Conservation (phyloP, 37 sponge, comb jelly and placozoan genomes). For the Chondrilla cf. caribensis region DNA sequence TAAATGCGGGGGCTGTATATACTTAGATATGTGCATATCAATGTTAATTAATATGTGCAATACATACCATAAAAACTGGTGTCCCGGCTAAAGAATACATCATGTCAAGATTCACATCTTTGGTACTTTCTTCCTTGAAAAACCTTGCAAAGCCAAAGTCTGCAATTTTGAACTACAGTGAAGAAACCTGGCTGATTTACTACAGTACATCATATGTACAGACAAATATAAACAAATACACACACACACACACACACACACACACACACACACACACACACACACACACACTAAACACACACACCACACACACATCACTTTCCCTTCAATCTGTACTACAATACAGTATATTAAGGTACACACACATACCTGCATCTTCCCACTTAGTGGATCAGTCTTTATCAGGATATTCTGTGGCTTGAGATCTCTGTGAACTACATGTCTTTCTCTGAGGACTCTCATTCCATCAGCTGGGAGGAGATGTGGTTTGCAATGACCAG, state of each 20-base stretch:
- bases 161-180: constrained; percentile 77
- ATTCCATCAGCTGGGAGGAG: constrained; percentile 60
- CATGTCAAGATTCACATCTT: constrained; percentile 24
- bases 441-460: constrained; percentile 64
- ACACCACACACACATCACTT: too few species aligned
- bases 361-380: constrained; percentile 53
- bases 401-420: constrained; percentile 90
- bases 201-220: background rate
- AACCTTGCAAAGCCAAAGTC: constrained; percentile 93
- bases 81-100: constrained; percentile 91
- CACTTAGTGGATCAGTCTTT: constrained; percentile 52
- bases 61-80: constrained; percentile 91
- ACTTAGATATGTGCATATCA: background rate
- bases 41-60: background rate
- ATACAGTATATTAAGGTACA: background rate
- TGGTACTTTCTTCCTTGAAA: constrained; percentile 71
- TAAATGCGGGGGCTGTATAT: too few species aligned
- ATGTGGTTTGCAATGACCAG: too few species aligned
- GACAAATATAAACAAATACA: background rate
- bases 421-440: constrained; percentile 87
- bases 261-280: constrained; percentile 22
- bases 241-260: background rate
- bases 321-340: too few species aligned
- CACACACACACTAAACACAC: too few species aligned
- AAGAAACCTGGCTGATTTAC: background rate